Conservation (phyloP, 2,797 vertebrate genomes). For the Sciaenops ocellatus region DNA sequence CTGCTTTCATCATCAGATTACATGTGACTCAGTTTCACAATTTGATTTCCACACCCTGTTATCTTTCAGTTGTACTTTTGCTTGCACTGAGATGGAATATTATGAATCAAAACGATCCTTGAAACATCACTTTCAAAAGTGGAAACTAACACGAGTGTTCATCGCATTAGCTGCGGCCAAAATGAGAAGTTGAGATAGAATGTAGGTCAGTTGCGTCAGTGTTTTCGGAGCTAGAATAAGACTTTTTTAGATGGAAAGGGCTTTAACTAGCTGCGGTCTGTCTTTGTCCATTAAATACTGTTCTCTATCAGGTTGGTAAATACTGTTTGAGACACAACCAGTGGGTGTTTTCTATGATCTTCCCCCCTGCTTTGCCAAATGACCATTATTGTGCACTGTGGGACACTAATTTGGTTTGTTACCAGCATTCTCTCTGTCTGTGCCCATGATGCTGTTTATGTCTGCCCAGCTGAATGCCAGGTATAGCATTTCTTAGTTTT, state of each 20-base stretch:
- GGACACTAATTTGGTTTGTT: slow-evolving; percentile 47
- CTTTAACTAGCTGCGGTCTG: slow-evolving; percentile 40
- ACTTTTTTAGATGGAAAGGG: neutral
- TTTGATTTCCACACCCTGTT: neutral
- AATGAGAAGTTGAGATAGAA: slow-evolving; percentile 49
- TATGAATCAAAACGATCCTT: slow-evolving; percentile 30
- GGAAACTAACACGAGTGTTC: slow-evolving; percentile 21
- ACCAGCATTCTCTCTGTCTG: slow-evolving; percentile 36
- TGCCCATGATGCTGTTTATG: slow-evolving; percentile 44
- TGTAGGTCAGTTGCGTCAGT: slow-evolving; percentile 59
- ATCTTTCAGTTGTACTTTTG: neutral
- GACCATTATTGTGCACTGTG: slow-evolving; percentile 38
- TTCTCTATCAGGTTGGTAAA: slow-evolving; percentile 34
- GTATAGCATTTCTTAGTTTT: slow-evolving; percentile 38
- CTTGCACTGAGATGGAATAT: neutral
- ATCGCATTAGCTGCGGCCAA: slow-evolving; percentile 19
- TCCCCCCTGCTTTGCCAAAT: slow-evolving; percentile 46
- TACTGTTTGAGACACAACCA: slow-evolving; percentile 33
- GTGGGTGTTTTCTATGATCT: slow-evolving; percentile 45
- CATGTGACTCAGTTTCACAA: slow-evolving; percentile 10
- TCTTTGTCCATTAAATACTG: slow-evolving; percentile 10
- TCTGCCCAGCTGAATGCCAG: slow-evolving; percentile 55
- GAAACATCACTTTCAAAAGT: slow-evolving; percentile 34
- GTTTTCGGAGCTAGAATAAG: slow-evolving; percentile 28
- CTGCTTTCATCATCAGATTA: slow-evolving; percentile 2